phyloP scores from a whole-genome alignment of 2,888 invertebrate genomes.

The Pilophorus perplexus region DNA sequence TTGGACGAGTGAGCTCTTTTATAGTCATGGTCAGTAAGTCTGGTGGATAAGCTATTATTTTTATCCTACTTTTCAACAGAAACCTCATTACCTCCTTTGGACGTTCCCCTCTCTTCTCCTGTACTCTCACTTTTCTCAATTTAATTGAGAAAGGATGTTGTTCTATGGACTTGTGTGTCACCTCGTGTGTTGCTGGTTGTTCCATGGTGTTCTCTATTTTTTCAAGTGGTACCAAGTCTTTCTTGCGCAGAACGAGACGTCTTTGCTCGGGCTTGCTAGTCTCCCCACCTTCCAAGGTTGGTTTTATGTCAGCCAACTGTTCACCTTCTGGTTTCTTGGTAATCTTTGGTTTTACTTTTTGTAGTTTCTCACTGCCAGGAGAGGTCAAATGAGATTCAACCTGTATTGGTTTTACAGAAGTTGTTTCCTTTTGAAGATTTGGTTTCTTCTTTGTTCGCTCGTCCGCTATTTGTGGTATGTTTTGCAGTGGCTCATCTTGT shows the following conservation, averaged over 20 bases:
- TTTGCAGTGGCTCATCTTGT: conserved; percentile 49
- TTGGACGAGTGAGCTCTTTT: conserved; percentile 47
- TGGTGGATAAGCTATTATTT: conserved; percentile 48
- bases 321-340: conserved; percentile 9
- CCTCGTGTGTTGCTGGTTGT: conserved; percentile 46
- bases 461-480: conserved; percentile 46
- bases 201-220: conserved; percentile 47
- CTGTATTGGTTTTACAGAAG: conserved; percentile 39
- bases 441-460: conserved; percentile 50
- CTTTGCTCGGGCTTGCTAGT: conserved; percentile 29
- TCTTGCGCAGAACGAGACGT: conserved; percentile 44
- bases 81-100: conserved; percentile 46
- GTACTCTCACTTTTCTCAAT: conserved; percentile 46
- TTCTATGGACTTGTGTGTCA: conserved; percentile 46
- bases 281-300: neutral
- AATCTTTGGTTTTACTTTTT: conserved; percentile 42
- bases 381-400: conserved; percentile 19
- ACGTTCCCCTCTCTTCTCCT: conserved; percentile 46
- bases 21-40: conserved; percentile 48
- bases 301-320: neutral
- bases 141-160: conserved; percentile 47
- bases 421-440: conserved; percentile 23
- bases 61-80: conserved; percentile 48
- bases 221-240: too few species aligned
- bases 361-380: conserved; percentile 11